A percentile compares a stretch with the other conserved stretches of the same genome.
These are phyloP conservation scores for Grallaria varia DNA, from an alignment of 2,113 vertebrate species.

Conservation along the genomic window DNA sequence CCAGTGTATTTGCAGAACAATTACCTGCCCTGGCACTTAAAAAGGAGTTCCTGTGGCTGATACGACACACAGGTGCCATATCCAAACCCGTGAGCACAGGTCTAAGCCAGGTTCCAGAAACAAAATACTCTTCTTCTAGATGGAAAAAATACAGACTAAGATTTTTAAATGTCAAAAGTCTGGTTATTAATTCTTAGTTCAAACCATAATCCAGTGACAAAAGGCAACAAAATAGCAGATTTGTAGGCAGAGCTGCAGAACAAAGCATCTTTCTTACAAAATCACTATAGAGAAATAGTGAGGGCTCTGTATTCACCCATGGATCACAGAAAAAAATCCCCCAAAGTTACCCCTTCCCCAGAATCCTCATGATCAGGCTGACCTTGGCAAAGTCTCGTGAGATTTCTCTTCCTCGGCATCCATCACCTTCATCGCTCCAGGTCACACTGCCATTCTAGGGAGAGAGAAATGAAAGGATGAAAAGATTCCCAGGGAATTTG, in stretches of 20 bases:
- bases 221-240: background rate
- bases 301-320: background rate
- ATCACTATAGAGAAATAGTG: accelerated
- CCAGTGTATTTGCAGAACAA: background rate
- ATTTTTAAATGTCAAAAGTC: background rate
- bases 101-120: background rate
- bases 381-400: slow-evolving; percentile 97
- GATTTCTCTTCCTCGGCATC: slow-evolving; percentile 84
- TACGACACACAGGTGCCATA: background rate
- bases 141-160: background rate
- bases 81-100: background rate
- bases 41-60: background rate
- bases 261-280: background rate
- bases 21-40: background rate
- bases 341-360: background rate
- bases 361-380: background rate
- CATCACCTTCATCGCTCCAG: slow-evolving; percentile 88
- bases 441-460: slow-evolving; percentile 79
- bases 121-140: background rate
- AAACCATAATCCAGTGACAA: background rate
- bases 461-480: background rate
- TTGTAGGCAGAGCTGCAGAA: background rate
- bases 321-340: background rate
- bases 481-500: background rate
- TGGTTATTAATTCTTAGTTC: background rate